Conservation (phyloP, 2,113 vertebrate species). For the Mesoclemmys tuberculata region DNA sequence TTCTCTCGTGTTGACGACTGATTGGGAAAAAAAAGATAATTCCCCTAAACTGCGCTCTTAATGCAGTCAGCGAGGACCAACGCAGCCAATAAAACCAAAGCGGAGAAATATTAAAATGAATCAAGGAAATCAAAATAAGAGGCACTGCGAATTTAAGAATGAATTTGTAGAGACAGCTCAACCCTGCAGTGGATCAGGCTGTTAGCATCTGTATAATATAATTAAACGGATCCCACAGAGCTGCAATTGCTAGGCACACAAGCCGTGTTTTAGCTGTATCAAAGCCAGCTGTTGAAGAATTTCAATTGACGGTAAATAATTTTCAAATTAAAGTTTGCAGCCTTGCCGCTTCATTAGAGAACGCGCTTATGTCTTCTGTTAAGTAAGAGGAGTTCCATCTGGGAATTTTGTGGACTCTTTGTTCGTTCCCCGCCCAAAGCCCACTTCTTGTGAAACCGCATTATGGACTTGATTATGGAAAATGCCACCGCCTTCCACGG, state of each 20-base stretch:
- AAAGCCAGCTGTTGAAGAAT: constrained; percentile 56
- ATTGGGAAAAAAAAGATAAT: constrained; percentile 14
- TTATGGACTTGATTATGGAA: background rate
- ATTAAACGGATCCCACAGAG: constrained; percentile 46
- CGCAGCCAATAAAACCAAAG: constrained; percentile 29
- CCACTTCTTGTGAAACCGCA: background rate
- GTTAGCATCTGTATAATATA: constrained; percentile 30
- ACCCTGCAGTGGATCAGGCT: constrained; percentile 50
- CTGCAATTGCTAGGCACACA: constrained; percentile 22
- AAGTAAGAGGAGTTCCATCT: rapidly evolving
- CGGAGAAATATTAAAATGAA: background rate
- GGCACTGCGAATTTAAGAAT: constrained; percentile 40
- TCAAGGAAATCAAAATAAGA: constrained; percentile 18
- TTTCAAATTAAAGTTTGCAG: constrained; percentile 9
- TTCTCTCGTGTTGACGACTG: background rate
- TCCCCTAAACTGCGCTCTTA: background rate
- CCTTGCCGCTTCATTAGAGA: background rate
- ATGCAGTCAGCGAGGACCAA: background rate
- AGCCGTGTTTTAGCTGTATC: constrained; percentile 44
- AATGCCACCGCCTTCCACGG: background rate
- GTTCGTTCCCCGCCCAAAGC: background rate
- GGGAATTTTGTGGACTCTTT: background rate
- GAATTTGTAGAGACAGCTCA: constrained; percentile 44
- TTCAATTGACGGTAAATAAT: constrained; percentile 48
- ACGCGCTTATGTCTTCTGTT: background rate